A percentile compares a stretch with the other conserved stretches of the same genome.
These are phyloP conservation scores for Zelostemma sp. DNA, from an alignment of 1,140 invertebrate species.

Conservation along the genomic window DNA sequence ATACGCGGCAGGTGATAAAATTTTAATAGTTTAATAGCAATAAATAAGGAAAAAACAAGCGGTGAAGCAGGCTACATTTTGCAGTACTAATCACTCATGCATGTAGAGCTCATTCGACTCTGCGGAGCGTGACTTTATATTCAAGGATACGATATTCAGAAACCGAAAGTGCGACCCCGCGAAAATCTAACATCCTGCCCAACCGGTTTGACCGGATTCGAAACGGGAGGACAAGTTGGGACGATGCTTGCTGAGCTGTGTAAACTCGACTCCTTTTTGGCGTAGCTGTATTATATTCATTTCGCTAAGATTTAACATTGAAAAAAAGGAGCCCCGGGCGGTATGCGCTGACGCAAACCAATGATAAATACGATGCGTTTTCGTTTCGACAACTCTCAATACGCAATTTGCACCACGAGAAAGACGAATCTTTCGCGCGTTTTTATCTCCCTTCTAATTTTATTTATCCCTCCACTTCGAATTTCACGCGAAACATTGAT, in stretches of 20 bases:
- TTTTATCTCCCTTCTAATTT: too few species aligned
- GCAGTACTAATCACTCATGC: conserved; percentile 49
- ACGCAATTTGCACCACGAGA: too few species aligned
- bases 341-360: conserved; percentile 29
- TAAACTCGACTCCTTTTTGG: conserved; percentile 65
- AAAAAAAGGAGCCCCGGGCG: conserved; percentile 43
- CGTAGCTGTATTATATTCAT: conserved; percentile 53
- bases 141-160: conserved; percentile 69
- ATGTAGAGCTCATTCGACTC: conserved; percentile 51
- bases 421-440: too few species aligned
- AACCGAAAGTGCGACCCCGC: conserved; percentile 72
- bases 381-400: conserved; percentile 28
- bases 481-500: too few species aligned
- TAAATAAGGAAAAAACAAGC: too few species aligned
- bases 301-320: conserved; percentile 48
- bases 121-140: conserved; percentile 56
- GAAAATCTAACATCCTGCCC: conserved; percentile 71
- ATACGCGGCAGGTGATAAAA: too few species aligned
- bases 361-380: conserved; percentile 41
- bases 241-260: conserved; percentile 61
- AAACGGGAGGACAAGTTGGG: conserved; percentile 52
- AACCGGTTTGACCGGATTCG: conserved; percentile 71
- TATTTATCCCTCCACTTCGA: too few species aligned
- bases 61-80: conserved; percentile 38
- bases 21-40: too few species aligned